Base-by-base conservation (phyloP, 2,113 vertebrate genomes). In the Struthio camelus region DNA sequence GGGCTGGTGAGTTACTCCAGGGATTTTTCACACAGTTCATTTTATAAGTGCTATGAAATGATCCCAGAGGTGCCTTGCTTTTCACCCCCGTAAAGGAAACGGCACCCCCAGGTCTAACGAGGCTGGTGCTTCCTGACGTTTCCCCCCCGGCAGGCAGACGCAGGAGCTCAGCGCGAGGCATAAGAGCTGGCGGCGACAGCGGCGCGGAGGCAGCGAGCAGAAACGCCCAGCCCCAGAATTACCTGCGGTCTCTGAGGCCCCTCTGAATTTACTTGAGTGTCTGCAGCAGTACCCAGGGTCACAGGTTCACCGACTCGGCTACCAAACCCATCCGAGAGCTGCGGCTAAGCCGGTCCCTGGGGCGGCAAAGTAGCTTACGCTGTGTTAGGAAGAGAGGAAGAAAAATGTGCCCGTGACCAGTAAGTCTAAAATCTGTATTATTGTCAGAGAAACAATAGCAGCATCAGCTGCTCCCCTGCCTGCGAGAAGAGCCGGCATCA, bases 351-450 rank as follows among this genome's bases (percentile, higher is more conserved):
- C 58, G 0, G 67, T 96, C 94, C 93, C 96, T 88, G 72, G 93
- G 92, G 95, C 87, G 81, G 54, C 89, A 78, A 94, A 96, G 85
- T 75, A 92, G 95, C 94, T 96, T 93, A 91, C 77, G 85, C 67
- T 54, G 93, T 1, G 9, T 72, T 64, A 91, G 87, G 91, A 95
- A 87, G 84, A 91, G 94, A 85, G 54, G 81, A 95, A 94, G 91
- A 96, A 97, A 97, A 97, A 97, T 89, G 93, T 54, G 86, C 93
- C 90, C 53, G 58, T 95, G 95, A 95, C 95, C 50, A 80, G 87
- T 95, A 91, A 96, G 93, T 91, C 97, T 95, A 95, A 97, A 96
- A 93, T 87, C 67, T 94, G 93, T 93, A 88, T 95, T 95, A 91
- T 95, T 96, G 89, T 91, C 82, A 78, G 77, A 96, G 89, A 95